Evolutionary conservation across 2,888 invertebrate species (phyloP).

Genomic region (Drosophila incognita): DNA sequence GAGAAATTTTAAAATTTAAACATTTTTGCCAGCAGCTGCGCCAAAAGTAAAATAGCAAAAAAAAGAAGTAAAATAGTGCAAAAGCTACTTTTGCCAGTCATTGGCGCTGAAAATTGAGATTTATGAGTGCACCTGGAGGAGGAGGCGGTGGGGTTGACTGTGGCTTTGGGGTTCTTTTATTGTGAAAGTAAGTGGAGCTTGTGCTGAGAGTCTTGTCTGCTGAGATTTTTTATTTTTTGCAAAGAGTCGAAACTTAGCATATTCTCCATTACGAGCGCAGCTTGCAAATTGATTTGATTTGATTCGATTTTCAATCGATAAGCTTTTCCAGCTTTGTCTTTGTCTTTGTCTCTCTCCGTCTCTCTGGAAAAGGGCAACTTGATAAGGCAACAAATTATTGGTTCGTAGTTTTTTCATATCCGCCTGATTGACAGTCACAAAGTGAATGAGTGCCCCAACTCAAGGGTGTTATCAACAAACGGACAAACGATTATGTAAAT

Average conservation of each 20-base stretch:
- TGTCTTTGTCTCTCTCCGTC: not conserved
- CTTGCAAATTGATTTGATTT: slow-evolving; percentile 78
- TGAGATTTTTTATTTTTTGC: slow-evolving; percentile 46
- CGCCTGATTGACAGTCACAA: slow-evolving; percentile 63
- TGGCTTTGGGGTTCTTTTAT: not conserved
- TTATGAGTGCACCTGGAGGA: slow-evolving; percentile 66
- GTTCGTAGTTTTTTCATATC: slow-evolving; percentile 30
- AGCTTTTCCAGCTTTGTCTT: slow-evolving; percentile 40
- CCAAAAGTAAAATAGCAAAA: slow-evolving; percentile 36
- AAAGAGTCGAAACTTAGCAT: slow-evolving; percentile 71
- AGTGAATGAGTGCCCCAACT: slow-evolving; percentile 48
- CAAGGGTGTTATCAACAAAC: slow-evolving; percentile 53
- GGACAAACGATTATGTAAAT: slow-evolving; percentile 71
- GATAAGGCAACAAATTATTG: slow-evolving; percentile 12
- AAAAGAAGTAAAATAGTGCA: slow-evolving; percentile 9
- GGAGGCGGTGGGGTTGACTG: not conserved
- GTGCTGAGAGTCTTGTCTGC: slow-evolving; percentile 21
- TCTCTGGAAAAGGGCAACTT: slow-evolving; percentile 11
- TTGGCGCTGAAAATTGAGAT: slow-evolving; percentile 75
- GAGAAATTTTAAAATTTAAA: slow-evolving; percentile 51
- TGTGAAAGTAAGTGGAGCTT: slow-evolving; percentile 15
- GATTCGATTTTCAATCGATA: slow-evolving; percentile 77
- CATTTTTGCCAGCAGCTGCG: slow-evolving; percentile 39
- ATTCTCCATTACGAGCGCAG: slow-evolving; percentile 73
- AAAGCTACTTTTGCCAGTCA: slow-evolving; percentile 68